Evolutionary conservation across 2,797 vertebrate species (phyloP), one percentile per base, ranked within the genome.

Genomic region (Lerista edwardsae): DNA sequence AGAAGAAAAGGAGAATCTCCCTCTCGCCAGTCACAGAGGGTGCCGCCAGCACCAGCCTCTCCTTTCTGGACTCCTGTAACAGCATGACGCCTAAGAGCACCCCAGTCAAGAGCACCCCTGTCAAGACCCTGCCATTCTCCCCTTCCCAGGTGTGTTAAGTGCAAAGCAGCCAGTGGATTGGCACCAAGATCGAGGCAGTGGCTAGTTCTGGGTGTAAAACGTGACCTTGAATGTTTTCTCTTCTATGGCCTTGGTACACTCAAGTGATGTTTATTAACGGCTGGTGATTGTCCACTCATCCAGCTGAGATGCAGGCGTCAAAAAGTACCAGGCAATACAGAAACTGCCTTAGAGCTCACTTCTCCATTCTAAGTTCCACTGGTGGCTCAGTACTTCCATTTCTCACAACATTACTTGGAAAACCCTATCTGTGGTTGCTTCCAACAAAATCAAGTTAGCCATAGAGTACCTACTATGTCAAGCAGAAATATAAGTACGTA

Each of bases 21-120:
- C 93, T 98, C 57, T 99, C 99, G 0, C 98, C 98, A 0, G 96
- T 96, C 87, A 95, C 96, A 0, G 97, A 97, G 89, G 95, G 89
- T 0, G 87, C 93, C 1, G 2, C 83, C 85, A 90, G 71, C 82
- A 88, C 93, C 77, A 95, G 82, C 82, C 82, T 95, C 61, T 96
- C 95, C 51, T 95, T 95, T 90, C 87, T 96, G 59, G 98, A 99
- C 21, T 91, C 93, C 86, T 97, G 94, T 65, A 98, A 97, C 91
- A 97, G 97, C 88, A 98, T 98, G 97, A 99, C 98, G 0, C 98
- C 99, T 21, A 99, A 99, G 93, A 98, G 97, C 94, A 99, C 98
- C 0, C 98, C 99, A 0, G 98, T 99, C 72, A 99, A 99, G 93
- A 84, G 83, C 83, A 84, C 83, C 17, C 84, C 84, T 31, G 84